These are phyloP conservation scores for Cyprinodon tularosa DNA, from an alignment of 2,113 vertebrate genomes.

Conservation along the genomic window DNA sequence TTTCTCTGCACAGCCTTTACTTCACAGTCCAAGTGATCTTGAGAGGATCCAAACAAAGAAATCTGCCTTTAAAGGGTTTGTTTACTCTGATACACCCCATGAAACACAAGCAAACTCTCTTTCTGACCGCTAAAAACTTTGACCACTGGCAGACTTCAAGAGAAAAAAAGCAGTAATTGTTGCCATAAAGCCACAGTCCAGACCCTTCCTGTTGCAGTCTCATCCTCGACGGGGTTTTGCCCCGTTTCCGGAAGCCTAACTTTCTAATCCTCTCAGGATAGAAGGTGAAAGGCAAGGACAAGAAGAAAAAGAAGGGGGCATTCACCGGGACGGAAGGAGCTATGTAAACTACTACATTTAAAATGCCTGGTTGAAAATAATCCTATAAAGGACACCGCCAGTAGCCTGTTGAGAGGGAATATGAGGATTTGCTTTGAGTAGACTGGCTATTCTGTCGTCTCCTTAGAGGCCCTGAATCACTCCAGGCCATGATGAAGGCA, in stretches of 20 bases:
- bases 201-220: conserved; percentile 56
- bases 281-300: conserved; percentile 73
- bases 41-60: conserved; percentile 23
- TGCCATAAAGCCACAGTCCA: conserved; percentile 46
- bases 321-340: conserved; percentile 51
- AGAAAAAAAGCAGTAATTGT: conserved; percentile 50
- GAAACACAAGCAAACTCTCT: conserved; percentile 38
- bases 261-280: conserved; percentile 76
- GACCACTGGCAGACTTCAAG: conserved; percentile 22
- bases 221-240: conserved; percentile 61
- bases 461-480: conserved; percentile 44
- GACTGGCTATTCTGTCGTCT: conserved; percentile 62
- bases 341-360: conserved; percentile 62
- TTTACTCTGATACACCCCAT: conserved; percentile 34
- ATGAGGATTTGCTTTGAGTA: conserved; percentile 63
- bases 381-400: conserved; percentile 72
- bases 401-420: conserved; percentile 63
- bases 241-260: conserved; percentile 69
- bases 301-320: conserved; percentile 55
- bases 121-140: conserved; percentile 32
- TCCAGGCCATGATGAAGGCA: conserved; percentile 41
- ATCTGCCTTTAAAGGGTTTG: conserved; percentile 23
- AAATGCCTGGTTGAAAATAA: conserved; percentile 75
- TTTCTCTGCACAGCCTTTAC: conserved; percentile 38
- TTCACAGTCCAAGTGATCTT: conserved; percentile 48